Conservation (phyloP, 2,888 invertebrate species). For the Papilio gigon region DNA sequence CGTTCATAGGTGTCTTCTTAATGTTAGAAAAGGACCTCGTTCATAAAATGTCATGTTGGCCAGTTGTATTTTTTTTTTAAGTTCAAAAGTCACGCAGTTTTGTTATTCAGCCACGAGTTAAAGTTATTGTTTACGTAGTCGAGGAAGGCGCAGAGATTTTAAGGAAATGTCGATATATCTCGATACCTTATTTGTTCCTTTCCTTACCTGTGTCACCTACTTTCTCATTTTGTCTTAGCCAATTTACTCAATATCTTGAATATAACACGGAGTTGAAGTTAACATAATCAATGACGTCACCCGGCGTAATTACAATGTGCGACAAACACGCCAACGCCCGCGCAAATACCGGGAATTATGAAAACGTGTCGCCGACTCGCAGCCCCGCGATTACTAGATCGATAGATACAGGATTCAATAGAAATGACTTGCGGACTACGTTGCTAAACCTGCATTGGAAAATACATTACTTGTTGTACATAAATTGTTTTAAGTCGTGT, state of each 20-base stretch:
- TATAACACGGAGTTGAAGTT: background rate
- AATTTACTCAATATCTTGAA: background rate
- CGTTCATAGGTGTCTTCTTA: background rate
- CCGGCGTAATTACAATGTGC: background rate
- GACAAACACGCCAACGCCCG: background rate
- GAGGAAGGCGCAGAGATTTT: too few species aligned
- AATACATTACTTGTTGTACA: too few species aligned
- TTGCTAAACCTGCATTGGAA: background rate
- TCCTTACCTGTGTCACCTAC: too few species aligned
- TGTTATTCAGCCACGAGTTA: too few species aligned
- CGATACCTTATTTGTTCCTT: too few species aligned
- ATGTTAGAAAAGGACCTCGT: background rate
- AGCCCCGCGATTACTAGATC: conserved; percentile 27
- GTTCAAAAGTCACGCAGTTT: background rate
- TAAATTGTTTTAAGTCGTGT: background rate
- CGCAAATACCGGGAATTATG: conserved; percentile 11
- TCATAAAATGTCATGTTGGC: background rate
- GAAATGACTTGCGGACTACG: background rate
- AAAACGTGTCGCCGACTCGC: conserved; percentile 12
- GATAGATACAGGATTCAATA: conserved; percentile 23
- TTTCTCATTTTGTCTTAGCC: background rate
- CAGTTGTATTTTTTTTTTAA: background rate
- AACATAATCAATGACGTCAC: conserved; percentile 20
- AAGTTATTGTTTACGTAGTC: too few species aligned
- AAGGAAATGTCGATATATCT: too few species aligned